A percentile compares a stretch with the other conserved stretches of the same genome.
These are phyloP conservation scores for Dorcus parallelipipedus DNA, from an alignment of 2,888 invertebrate genomes.

Conservation along the genomic window DNA sequence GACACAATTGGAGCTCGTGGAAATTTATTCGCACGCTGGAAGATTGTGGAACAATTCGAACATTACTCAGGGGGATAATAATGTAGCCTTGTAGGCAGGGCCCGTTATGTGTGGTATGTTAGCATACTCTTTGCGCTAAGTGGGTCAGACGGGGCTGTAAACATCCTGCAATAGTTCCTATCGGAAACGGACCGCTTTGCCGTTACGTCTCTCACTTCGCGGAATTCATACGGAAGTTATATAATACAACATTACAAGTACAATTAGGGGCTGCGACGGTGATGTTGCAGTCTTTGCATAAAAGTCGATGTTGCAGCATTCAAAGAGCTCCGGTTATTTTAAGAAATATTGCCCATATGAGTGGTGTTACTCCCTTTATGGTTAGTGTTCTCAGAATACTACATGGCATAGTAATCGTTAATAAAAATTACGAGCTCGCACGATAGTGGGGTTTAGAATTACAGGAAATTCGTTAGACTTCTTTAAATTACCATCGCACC, in stretches of 20 bases:
- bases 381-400: no score
- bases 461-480: no score
- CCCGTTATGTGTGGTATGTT: conserved; percentile 27
- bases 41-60: conserved; percentile 35
- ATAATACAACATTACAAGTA: background rate
- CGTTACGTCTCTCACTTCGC: conserved; percentile 2
- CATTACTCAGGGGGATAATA: conserved; percentile 34
- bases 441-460: no score
- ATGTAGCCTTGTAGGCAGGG: conserved; percentile 29
- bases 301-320: no score
- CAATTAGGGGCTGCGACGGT: background rate
- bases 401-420: no score
- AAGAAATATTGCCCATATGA: no score
- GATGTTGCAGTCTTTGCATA: no score
- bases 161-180: conserved; percentile 22
- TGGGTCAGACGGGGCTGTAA: conserved; percentile 26
- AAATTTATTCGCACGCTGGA: conserved; percentile 31
- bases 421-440: no score
- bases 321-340: no score
- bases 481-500: no score
- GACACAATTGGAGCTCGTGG: conserved; percentile 29
- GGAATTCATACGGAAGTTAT: conserved; percentile 1
- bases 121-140: conserved; percentile 31
- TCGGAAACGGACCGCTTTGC: conserved; percentile 16
- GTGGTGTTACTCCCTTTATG: no score